Conservation (phyloP, 2,888 invertebrate genomes). For the Drosophila longiperda region DNA sequence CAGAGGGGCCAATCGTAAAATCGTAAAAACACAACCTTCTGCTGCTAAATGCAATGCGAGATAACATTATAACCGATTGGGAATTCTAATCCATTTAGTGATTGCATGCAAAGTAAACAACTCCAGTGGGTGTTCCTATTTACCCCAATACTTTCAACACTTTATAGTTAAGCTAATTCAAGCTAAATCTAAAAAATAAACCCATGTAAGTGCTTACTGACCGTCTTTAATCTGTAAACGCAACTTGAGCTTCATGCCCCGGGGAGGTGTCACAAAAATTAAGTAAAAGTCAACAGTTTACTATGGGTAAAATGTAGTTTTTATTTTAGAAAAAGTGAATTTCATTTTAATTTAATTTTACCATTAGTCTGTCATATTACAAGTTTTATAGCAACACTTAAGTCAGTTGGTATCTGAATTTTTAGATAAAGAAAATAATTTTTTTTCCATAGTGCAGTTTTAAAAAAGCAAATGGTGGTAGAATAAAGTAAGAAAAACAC, state of each 20-base stretch:
- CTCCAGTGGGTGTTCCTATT: not conserved
- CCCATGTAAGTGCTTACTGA: slow-evolving; percentile 4
- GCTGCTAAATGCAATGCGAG: not conserved
- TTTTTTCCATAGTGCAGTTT: slow-evolving; percentile 7
- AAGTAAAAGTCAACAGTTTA: slow-evolving; percentile 54
- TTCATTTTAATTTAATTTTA: not conserved
- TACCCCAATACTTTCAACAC: not conserved
- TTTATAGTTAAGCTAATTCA: slow-evolving; percentile 14
- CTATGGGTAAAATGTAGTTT: not conserved
- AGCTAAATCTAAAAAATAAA: slow-evolving; percentile 11
- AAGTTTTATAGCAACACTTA: not conserved
- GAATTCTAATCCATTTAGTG: not conserved
- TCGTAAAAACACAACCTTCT: not conserved
- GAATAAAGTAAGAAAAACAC: slow-evolving; percentile 12
- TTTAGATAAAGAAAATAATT: not conserved
- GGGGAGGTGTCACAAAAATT: slow-evolving; percentile 35
- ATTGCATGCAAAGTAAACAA: not conserved
- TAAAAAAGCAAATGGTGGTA: slow-evolving; percentile 30
- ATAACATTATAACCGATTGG: not conserved
- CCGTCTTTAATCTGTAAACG: slow-evolving; percentile 33
- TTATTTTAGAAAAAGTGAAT: not conserved
- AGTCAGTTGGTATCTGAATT: not conserved
- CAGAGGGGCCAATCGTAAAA: not conserved
- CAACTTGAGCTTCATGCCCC: slow-evolving; percentile 50
- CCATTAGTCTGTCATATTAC: not conserved